Base-by-base conservation (phyloP, 2,113 vertebrate species). In the Scophthalmus maximus region DNA sequence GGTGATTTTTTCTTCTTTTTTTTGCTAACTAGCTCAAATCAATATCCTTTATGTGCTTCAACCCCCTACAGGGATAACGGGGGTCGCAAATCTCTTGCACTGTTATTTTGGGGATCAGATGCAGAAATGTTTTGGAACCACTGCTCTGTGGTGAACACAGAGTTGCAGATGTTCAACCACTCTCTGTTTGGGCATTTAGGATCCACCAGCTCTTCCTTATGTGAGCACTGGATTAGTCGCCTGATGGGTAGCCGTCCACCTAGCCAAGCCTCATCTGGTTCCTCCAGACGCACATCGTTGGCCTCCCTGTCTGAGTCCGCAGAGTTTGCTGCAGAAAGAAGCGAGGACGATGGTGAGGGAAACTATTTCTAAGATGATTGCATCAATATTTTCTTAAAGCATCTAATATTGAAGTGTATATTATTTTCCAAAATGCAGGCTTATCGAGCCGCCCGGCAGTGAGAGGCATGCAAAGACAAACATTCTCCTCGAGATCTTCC, bases 181-280 rank as follows among this genome's bases (percentile, higher is more conserved):
- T 52, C 5, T 75, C 53, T 80, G 12, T 57, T 46, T 51, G 34
- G 73, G 7, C 18, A 38, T 69, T 61, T 70, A 99, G 98, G 98
- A 59, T 99, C 98, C 73, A 99, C 97, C 5, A 98, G 97, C 78
- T 99, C 98, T 1, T 99, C 97, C 0, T 81, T 99, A 77, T 98
- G 97, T 6, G 97, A 99, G 78, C 98, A 99, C 93, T 99, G 98
- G 98, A 93, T 99, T 57, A 98, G 96, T 80, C 94, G 97, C 1
- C 94, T 99, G 12, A 96, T 96, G 0, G 97, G 97, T 8, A 99
- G 97, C 91, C 96, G 95, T 64, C 97, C 95, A 22, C 96, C 97
- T 44, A 99, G 98, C 64, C 87, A 98, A 15, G 96, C 97, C 18
- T 99, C 98, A 0, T 97, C 97, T 0, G 96, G 97, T 0, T 99